Evolutionary conservation across 2,888 invertebrate genomes (phyloP), one percentile per base, ranked within the genome.

Genomic region (Drosophila kambysellisi): DNA sequence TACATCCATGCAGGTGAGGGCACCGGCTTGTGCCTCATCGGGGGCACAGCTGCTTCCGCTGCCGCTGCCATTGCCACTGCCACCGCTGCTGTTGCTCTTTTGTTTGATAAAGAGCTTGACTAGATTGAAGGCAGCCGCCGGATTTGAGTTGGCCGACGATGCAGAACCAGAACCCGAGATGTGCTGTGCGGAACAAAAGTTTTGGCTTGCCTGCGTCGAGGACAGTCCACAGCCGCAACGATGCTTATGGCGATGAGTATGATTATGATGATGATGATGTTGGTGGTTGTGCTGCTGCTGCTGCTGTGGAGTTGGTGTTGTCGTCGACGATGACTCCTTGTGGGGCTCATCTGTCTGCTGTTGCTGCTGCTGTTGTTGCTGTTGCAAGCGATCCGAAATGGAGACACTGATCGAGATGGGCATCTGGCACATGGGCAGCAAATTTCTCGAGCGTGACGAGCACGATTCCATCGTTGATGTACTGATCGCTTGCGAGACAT

Each of bases 51-150:
- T 89, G 71, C 85, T 56, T 2, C 54, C 54, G 15, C 39, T 56
- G 39, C 56, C 53, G 15, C 50, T n/a, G 51, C 51, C 29, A 7
- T 39, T 56, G 39, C 39, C 95, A 82, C 97, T 97, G 20, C 43
- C 43, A 20, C 50, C 50, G 74, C 90, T 91, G 76, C 83, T 91
- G 94, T 95, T 95, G 92, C 97, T 97, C 92, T 97, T 97, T 91
- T 97, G 97, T 92, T 97, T 97, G 95, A 98, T 97, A 91, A 97
- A 98, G 79, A 97, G 94, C 93, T 97, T 97, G 51, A 98, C 97
- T 90, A 98, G 95, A 93, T 96, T 97, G 92, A 97, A 96, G 81
- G 96, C 95, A 89, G 95, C 95, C 75, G 96, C 95, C 76, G 96
- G 95, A 82, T 95, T 94, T 56, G 92, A 93, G 94, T 94, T 92